Evolutionary conservation across 2,888 invertebrate species (phyloP), one percentile per base, ranked within the genome.

Genomic region (Acanthacorydalis orientalis): DNA sequence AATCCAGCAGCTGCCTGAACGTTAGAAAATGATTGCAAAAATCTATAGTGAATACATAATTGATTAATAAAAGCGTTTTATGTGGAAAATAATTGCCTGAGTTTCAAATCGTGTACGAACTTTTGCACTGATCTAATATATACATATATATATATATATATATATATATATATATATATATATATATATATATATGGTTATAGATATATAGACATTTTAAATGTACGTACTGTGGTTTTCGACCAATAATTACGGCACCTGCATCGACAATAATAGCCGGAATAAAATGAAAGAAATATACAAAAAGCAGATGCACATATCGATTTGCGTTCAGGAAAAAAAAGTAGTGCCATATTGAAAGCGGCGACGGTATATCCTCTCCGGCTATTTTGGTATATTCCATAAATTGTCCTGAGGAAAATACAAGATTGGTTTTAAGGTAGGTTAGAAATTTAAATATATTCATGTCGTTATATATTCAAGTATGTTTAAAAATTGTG

Each of bases 301-400:
- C 67, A 59, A 74, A 77, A 8, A 83, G 50, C 1, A 62, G 58
- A 56, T 77, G 75, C 6, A 74, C 44, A 49, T 74, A 68, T 51
- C 68, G 71, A 49, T 77, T 69, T 4, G 72, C 69, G 37, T 76
- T 78, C 54, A 83, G 68, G 14, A 70, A 68, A 50, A 84, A 75
- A 48, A 75, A 65, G 59, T 76, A 77, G 56, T 74, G 73, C 69
- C 80, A 80, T n/a, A 83, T 65, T 0, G 75, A 72, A 31, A 73
- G 68, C 1, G 63, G 61, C 0, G 75, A 67, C 0, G 80, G 79
- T 32, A 73, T 68, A 47, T 69, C 61, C 0, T 72, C 53, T 0
- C 78, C 77, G 53, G 75, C 70, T 8, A 63, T 54, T 54, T 75
- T 66, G 15, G 68, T 70, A 49, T 69, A 59, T 1, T 61, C 56